These are phyloP conservation scores for Belgica antarctica DNA, from an alignment of 2,888 invertebrate species.

Conservation along the genomic window DNA sequence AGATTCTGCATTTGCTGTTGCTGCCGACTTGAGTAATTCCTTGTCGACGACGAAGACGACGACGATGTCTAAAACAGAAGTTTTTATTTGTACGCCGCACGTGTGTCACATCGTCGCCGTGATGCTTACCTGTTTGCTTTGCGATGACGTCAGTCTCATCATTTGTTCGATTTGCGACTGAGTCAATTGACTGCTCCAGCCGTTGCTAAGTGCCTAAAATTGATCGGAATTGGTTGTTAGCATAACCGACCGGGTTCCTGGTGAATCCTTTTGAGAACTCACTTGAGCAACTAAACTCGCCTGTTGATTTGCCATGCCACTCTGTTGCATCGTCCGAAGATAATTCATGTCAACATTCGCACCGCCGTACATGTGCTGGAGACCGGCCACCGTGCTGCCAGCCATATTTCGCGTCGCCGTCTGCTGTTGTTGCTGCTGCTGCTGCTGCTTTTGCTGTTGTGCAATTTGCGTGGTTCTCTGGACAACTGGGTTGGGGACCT, in stretches of 20 bases:
- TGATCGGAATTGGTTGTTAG: constrained; percentile 50
- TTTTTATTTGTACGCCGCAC: too few species aligned
- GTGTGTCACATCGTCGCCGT: neutral
- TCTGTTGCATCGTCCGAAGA: constrained; percentile 34
- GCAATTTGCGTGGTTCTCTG: constrained; percentile 51
- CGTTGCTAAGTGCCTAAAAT: constrained; percentile 55
- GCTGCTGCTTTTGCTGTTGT: constrained; percentile 50
- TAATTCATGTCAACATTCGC: constrained; percentile 43
- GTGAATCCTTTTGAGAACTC: constrained; percentile 45
- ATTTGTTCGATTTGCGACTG: constrained; percentile 59
- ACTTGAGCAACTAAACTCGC: constrained; percentile 42
- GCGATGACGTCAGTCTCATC: constrained; percentile 53
- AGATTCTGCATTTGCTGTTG: constrained; percentile 43
- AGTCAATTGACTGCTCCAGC: constrained; percentile 55
- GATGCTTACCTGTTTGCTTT: constrained; percentile 28
- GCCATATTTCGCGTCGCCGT: constrained; percentile 47
- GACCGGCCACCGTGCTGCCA: constrained; percentile 45
- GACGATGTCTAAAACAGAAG: constrained; percentile 2
- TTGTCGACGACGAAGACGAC: constrained; percentile 11
- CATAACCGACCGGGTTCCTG: too few species aligned
- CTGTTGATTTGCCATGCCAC: constrained; percentile 42
- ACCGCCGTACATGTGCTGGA: constrained; percentile 32
- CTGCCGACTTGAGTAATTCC: constrained; percentile 40
- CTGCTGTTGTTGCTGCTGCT: constrained; percentile 50
- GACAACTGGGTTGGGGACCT: constrained; percentile 48